Conservation (phyloP, 2,888 invertebrate species). For the Standfussiana lucernea region DNA sequence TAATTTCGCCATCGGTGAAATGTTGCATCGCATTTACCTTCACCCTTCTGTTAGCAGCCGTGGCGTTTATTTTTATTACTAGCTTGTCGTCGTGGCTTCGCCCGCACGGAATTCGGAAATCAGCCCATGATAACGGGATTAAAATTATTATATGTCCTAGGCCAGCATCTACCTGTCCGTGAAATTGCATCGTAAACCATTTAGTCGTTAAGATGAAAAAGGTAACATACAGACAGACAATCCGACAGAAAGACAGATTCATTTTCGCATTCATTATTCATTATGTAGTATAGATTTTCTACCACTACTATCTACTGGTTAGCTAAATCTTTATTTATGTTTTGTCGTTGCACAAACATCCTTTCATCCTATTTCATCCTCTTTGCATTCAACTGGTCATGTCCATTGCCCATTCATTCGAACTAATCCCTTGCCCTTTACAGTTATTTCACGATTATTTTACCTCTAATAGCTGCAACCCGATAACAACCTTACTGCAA, state of each 20-base stretch:
- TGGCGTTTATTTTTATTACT: conserved; percentile 10
- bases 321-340: conserved; percentile 18
- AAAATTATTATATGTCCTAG: not conserved
- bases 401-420: conserved; percentile 56
- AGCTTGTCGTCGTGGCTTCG: not conserved
- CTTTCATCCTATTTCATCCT: conserved; percentile 52
- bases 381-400: conserved; percentile 49
- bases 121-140: not conserved
- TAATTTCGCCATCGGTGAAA: conserved; percentile 23
- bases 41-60: conserved; percentile 13
- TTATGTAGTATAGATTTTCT: not conserved
- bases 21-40: conserved; percentile 9
- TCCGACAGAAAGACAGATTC: not conserved
- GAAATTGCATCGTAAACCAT: not conserved
- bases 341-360: conserved; percentile 6
- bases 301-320: not conserved
- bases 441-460: not conserved
- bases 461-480: not conserved
- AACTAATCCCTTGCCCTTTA: conserved; percentile 53
- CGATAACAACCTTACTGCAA: not conserved
- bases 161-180: not conserved
- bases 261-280: not conserved
- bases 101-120: fast-evolving
- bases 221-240: not conserved
- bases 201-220: not conserved